Percentiles rank a stretch among this genome's conserved stretches.
phyloP scores from a whole-genome alignment of 1,140 invertebrate species.

The Bombyx mori region DNA sequence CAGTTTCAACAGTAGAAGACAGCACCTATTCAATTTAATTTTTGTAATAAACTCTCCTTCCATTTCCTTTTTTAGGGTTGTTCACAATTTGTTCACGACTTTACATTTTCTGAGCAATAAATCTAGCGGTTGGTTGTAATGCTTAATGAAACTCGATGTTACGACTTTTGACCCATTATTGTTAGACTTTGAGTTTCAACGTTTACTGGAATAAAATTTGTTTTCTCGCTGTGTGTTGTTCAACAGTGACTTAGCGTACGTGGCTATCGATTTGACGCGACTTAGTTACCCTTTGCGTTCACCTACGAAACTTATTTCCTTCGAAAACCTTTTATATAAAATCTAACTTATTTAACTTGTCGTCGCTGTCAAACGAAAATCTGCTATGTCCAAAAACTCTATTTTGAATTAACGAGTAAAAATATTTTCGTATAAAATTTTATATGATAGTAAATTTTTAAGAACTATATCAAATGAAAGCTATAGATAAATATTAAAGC shows the following conservation, averaged over 20 bases:
- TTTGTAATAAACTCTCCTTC: conserved; percentile 18
- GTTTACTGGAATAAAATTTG: too few species aligned
- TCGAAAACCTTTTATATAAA: conserved; percentile 4
- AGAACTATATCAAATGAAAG: too few species aligned
- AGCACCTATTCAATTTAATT: too few species aligned
- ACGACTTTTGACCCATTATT: conserved; percentile 23
- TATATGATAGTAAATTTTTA: too few species aligned
- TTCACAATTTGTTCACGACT: conserved; percentile 28
- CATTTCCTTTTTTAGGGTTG: conserved; percentile 27
- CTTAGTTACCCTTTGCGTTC: conserved; percentile 8
- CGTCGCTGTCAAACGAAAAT: too few species aligned
- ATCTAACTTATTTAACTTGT: not conserved
- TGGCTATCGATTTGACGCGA: conserved; percentile 18
- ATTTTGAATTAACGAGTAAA: too few species aligned
- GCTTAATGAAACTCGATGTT: conserved; percentile 29
- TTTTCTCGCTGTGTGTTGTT: too few species aligned
- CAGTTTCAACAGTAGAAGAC: too few species aligned
- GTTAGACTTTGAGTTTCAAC: conserved; percentile 3
- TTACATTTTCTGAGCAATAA: conserved; percentile 24
- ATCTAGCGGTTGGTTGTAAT: conserved; percentile 16
- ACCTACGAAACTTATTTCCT: conserved; percentile 9
- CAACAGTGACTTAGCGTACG: not conserved
- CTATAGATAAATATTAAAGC: too few species aligned
- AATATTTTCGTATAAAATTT: too few species aligned
- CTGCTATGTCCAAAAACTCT: too few species aligned